Percentiles rank a stretch among this genome's conserved stretches.
These are phyloP conservation scores for Asarcornis scutulata DNA, from an alignment of 2,113 vertebrate genomes.

Conservation along the genomic window DNA sequence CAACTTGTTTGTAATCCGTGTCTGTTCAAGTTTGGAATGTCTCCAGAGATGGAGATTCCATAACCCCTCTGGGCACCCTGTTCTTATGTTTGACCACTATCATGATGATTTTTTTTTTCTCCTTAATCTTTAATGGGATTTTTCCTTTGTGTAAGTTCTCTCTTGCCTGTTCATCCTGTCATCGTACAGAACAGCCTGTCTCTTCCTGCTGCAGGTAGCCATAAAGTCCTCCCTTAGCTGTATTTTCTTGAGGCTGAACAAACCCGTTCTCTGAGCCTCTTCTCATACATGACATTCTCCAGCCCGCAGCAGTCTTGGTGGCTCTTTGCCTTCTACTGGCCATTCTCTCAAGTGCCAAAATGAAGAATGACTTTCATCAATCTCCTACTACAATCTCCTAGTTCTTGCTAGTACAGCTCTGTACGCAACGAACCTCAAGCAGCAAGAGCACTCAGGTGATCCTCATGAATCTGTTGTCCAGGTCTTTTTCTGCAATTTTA, in stretches of 20 bases:
- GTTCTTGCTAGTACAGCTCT: background rate
- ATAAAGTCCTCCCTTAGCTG: background rate
- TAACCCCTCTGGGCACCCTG: background rate
- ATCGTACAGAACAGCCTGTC: background rate
- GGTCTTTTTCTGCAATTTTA: background rate
- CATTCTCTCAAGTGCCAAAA: background rate
- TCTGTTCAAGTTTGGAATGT: background rate
- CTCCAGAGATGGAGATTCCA: background rate
- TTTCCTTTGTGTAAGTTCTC: background rate
- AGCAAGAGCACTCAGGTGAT: background rate
- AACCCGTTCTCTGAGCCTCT: background rate
- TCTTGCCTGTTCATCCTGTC: background rate
- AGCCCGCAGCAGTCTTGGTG: background rate
- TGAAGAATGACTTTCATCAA: background rate
- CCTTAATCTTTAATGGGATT: background rate
- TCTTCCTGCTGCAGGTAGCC: background rate
- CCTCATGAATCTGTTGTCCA: background rate
- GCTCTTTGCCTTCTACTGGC: background rate
- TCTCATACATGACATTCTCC: background rate
- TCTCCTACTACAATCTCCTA: accelerated
- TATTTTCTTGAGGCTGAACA: background rate
- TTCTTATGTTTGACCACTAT: background rate
- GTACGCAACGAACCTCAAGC: background rate
- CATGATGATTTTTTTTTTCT: background rate
- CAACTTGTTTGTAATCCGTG: background rate